phyloP scores from a whole-genome alignment of 2,888 invertebrate species.

The Laothoe populi region DNA sequence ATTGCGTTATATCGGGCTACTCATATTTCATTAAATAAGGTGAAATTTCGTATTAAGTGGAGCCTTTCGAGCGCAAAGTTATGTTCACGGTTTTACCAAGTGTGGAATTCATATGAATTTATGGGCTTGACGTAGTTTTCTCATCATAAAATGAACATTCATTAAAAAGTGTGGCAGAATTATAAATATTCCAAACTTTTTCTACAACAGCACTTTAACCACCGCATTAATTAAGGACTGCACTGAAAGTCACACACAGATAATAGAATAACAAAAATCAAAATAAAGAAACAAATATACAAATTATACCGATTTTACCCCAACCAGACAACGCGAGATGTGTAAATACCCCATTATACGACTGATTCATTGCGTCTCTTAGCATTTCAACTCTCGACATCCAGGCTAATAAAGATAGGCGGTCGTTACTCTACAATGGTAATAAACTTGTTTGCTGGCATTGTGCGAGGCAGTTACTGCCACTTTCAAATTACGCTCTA shows the following conservation, averaged over 20 bases:
- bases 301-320: neutral
- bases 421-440: conserved; percentile 9
- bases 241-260: too few species aligned
- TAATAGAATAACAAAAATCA: too few species aligned
- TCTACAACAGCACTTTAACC: neutral
- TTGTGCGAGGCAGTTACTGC: conserved; percentile 2
- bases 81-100: neutral
- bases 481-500: conserved; percentile 4
- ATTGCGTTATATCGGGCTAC: neutral
- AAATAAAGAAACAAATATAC: neutral
- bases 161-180: neutral
- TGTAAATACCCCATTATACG: conserved; percentile 7
- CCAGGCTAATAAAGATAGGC: conserved; percentile 20
- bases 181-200: neutral
- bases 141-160: neutral
- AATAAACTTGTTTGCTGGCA: conserved; percentile 21
- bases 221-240: too few species aligned
- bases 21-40: conserved; percentile 6
- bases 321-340: neutral
- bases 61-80: neutral
- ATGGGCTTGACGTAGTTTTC: neutral
- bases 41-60: neutral
- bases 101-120: conserved; percentile 1
- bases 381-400: conserved; percentile 3
- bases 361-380: conserved; percentile 11